Base-by-base conservation (phyloP, 2,113 vertebrate species). In the Pogonocichla stellata region DNA sequence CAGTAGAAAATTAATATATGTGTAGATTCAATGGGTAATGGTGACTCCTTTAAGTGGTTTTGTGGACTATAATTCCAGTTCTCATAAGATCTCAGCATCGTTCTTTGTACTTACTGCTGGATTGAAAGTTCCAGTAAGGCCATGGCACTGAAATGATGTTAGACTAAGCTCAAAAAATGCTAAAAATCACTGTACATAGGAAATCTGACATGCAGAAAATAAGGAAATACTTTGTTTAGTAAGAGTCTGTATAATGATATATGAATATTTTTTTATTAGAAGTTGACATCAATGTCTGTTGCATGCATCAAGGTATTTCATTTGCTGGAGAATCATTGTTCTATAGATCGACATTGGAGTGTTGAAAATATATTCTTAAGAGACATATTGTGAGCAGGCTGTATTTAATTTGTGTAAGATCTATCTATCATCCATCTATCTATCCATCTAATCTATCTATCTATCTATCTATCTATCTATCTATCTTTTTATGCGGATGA, bases 241-340 rank as follows among this genome's bases (percentile, higher is more conserved):
- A 58, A 5, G 24, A 83, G 22, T 57, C 19, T 54, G 4, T 23
- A 48, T 38, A 62, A 29, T 16, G 2, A 19, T 54, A 38, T 7
- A 2, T 28, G 4, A 36, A 23, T 70, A 47, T 26, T 56, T 12
- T 78, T 70, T 40, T 33, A 14, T 45, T 85, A 38, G 26, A 66
- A 38, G 15, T 26, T 53, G 31, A 13, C 31, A 51, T 19, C 0
- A 0, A 8, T 34, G 36, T 34, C 17, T 57, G 24, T 66, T 48
- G 13, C 1, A 3, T 28, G 53, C 6, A 50, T n/a, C 16, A 45
- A 34, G 23, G 16, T 65, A 6, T 70, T 88, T 56, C 23, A 33
- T 54, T 10, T 62, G 12, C 34, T 67, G 8, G 28, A 42, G 86
- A 79, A 65, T 38, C 6, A 3, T 26, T 50, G 34, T 58, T 86